Base-by-base conservation (phyloP, 2,113 vertebrate genomes). In the Psophia crepitans region DNA sequence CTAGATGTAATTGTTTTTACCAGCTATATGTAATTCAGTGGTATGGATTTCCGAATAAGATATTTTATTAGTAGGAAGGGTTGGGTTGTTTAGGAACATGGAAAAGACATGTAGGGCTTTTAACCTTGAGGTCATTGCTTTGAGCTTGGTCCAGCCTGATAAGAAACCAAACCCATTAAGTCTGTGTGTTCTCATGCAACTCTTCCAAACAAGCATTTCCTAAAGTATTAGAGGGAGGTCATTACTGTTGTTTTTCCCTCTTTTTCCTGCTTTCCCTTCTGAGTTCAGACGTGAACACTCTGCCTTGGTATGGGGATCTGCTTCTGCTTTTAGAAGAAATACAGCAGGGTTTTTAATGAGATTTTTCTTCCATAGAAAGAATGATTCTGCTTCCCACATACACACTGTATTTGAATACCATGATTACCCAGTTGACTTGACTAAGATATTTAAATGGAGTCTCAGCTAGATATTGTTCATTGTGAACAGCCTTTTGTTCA, bases 171-270 rank as follows among this genome's bases (percentile, higher is more conserved):
- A 95, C 83, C 0, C 43, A 78, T 68, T 82, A 83, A 56, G 35
- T 71, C 69, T 61, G 61, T 84, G 53, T 41, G 27, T 96, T 95
- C 91, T 96, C 89, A 94, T 93, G 65, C 80, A 91, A 89, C 24
- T 37, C 87, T 93, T 95, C 69, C 81, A 95, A 96, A 91, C 87
- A 96, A 94, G 35, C 54, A 71, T 95, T 96, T 97, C 93, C 91
- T 93, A 79, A 87, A 91, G 23, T 60, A 56, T 94, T 71, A 91
- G 54, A 65, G 9, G 63, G 75, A 94, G 75, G 66, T 90, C 39
- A 93, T 16, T 76, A 56, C 39, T 87, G 73, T 18, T 83, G 44
- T 63, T 93, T 73, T 90, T 32, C 48, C 53, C 43, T 64, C 33
- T 93, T 90, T 94, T 86, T 96, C 64, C 64, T 89, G 58, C 46